Percentiles rank a stretch among this genome's conserved stretches.
phyloP scores from a whole-genome alignment of 2,113 vertebrate genomes.

The Isichthys henryi region DNA sequence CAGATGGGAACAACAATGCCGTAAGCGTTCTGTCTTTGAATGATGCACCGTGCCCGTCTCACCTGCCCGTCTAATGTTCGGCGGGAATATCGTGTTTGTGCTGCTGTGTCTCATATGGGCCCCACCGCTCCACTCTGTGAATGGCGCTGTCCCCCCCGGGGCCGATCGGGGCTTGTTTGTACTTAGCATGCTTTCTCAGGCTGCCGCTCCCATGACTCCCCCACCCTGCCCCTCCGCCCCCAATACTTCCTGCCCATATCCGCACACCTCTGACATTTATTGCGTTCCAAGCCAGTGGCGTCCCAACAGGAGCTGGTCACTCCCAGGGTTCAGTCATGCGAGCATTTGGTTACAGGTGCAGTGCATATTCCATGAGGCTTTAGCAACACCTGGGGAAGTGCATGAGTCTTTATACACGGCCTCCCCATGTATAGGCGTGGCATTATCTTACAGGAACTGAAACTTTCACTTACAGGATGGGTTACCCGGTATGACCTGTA shows the following conservation, averaged over 20 bases:
- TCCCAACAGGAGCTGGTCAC: constrained; percentile 45
- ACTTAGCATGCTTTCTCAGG: constrained; percentile 18
- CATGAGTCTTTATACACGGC: neutral
- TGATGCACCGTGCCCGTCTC: neutral
- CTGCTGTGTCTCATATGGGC: neutral
- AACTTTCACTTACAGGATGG: neutral
- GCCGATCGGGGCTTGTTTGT: neutral
- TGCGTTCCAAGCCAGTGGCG: constrained; percentile 42
- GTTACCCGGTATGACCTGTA: neutral
- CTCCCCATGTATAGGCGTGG: neutral
- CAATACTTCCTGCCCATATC: constrained; percentile 28
- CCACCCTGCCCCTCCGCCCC: constrained; percentile 26
- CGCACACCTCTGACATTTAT: constrained; percentile 50
- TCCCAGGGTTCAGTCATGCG: constrained; percentile 32
- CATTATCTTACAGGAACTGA: neutral
- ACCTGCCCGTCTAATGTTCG: neutral
- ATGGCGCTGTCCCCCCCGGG: neutral
- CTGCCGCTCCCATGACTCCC: neutral
- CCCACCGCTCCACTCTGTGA: neutral
- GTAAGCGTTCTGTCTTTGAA: neutral
- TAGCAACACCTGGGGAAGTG: neutral
- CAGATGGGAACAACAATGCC: neutral
- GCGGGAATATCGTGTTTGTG: neutral
- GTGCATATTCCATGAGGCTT: neutral
- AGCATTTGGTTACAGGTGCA: neutral